Evolutionary conservation across 2,888 invertebrate genomes (phyloP).

Genomic region (Apomyelois bistriatella): DNA sequence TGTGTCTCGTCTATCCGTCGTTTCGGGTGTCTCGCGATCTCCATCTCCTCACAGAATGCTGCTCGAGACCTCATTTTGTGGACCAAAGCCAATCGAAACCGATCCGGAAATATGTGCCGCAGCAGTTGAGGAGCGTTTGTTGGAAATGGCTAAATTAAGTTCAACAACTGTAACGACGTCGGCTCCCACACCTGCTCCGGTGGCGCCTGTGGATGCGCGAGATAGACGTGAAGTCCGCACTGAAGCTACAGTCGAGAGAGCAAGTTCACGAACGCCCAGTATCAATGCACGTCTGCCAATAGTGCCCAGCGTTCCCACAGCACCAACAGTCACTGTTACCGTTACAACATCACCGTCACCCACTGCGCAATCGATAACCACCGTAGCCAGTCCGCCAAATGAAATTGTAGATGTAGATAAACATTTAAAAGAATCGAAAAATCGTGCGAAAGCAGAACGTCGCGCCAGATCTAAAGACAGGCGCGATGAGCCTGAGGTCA

Average conservation of each 20-base stretch:
- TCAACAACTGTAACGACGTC: slow-evolving; percentile 12
- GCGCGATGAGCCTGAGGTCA: slow-evolving; percentile 59
- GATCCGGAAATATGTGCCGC: slow-evolving; percentile 73
- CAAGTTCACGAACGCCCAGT: slow-evolving; percentile 20
- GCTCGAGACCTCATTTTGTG: slow-evolving; percentile 94
- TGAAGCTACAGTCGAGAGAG: slow-evolving; percentile 55
- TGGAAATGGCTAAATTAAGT: slow-evolving; percentile 58
- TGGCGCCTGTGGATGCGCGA: slow-evolving; percentile 43
- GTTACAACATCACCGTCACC: slow-evolving; percentile 22
- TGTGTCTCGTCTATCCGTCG: slow-evolving; percentile 65
- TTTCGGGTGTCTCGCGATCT: slow-evolving; percentile 82
- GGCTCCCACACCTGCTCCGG: slow-evolving; percentile 18
- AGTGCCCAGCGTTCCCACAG: slow-evolving; percentile 15
- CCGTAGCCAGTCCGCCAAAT: slow-evolving; percentile 16
- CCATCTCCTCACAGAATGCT: slow-evolving; percentile 96
- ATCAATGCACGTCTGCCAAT: slow-evolving; percentile 17
- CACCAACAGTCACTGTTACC: slow-evolving; percentile 9
- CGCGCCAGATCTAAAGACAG: slow-evolving; percentile 49
- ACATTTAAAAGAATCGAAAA: slow-evolving; percentile 49
- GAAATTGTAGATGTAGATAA: slow-evolving; percentile 46
- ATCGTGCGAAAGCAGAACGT: slow-evolving; percentile 50
- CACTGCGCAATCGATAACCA: slow-evolving; percentile 23
- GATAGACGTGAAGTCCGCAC: slow-evolving; percentile 59
- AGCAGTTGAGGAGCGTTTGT: slow-evolving; percentile 64
- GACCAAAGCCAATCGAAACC: slow-evolving; percentile 85